Base-by-base conservation (phyloP, 2,113 vertebrate species). In the Murina feae region DNA sequence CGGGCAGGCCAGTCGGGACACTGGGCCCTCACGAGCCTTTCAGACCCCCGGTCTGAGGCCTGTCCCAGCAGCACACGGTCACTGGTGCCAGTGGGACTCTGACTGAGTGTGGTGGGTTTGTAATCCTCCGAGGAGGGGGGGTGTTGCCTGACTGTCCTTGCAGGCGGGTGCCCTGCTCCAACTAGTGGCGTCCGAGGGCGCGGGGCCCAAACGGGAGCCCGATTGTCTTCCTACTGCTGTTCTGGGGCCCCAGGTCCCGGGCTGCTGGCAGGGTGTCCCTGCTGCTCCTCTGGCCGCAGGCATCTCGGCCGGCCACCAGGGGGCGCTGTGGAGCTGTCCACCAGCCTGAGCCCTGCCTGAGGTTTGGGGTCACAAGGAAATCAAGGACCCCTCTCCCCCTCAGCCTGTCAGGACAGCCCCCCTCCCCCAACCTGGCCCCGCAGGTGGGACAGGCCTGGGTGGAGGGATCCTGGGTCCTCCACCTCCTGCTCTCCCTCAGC, bases 161-260 rank as follows among this genome's bases (percentile, higher is more conserved):
- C 1, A 6, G 60, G 2, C 17, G 6, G 32, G 18, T 8, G 6
- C 32, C 0, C 0, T 18, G 60, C 20, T 37, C 32, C 8, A 49
- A 1, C 12, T 1, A 51, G 37, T 25, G 42, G 55, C 14, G 0
- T n/a, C 81, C 5, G 0, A 30, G 66, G 47, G 35, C 10, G 28
- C 10, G 44, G 68, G 30, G 20, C 8, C 37, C 7, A 10, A n/a
- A 49, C 21, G 20, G 2, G 20, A 28, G n/a, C 30, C 10, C 23
- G 3, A 0, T 13, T 2, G 8, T 28, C n/a, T 60, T 66, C 17
- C 7, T 2, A 0, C 23, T 1, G 20, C 13, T 68, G 0, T 5
- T 17, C 32, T 0, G 4, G 2, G 8, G 28, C 23, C 1, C 8
- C 5, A 18, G 47, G 16, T 11, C 51, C 60, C 44, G 0, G 69